phyloP scores from a whole-genome alignment of 2,113 vertebrate genomes.

The Heterochromis multidens region DNA sequence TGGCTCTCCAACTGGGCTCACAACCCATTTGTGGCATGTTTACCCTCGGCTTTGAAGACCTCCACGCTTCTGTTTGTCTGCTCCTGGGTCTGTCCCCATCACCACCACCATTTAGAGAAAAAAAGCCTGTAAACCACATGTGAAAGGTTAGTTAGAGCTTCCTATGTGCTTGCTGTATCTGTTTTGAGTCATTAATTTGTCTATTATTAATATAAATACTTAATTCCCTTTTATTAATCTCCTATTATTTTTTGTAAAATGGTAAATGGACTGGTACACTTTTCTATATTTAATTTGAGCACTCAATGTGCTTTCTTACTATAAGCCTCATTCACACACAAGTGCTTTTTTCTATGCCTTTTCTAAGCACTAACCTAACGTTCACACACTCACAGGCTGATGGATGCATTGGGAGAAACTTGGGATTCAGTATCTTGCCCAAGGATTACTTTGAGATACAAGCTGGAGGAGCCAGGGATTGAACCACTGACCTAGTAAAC shows the following conservation, averaged over 20 bases:
- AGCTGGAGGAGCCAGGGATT: neutral
- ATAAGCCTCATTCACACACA: neutral
- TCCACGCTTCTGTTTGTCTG: constrained; percentile 18
- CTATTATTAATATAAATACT: neutral
- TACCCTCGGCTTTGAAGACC: constrained; percentile 43
- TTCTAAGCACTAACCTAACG: neutral
- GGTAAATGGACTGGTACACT: too few relatives aligned
- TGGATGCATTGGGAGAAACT: rapidly evolving
- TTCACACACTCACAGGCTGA: neutral
- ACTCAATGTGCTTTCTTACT: neutral
- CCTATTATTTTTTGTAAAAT: too few relatives aligned
- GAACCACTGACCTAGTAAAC: neutral
- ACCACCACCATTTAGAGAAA: neutral
- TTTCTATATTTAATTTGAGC: neutral
- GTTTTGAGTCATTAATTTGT: neutral
- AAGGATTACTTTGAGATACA: neutral
- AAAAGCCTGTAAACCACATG: neutral
- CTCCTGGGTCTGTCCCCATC: constrained; percentile 3
- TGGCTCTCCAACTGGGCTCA: constrained; percentile 52
- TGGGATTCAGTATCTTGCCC: rapidly evolving
- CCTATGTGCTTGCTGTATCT: neutral
- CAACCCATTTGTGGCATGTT: constrained; percentile 66
- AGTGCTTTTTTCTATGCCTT: neutral
- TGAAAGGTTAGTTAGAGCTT: neutral
- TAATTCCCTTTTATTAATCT: too few relatives aligned